Percentiles rank a stretch among this genome's conserved stretches.
Conservation (phyloP, 2,797 vertebrate species). For the Chelon auratus region DNA sequence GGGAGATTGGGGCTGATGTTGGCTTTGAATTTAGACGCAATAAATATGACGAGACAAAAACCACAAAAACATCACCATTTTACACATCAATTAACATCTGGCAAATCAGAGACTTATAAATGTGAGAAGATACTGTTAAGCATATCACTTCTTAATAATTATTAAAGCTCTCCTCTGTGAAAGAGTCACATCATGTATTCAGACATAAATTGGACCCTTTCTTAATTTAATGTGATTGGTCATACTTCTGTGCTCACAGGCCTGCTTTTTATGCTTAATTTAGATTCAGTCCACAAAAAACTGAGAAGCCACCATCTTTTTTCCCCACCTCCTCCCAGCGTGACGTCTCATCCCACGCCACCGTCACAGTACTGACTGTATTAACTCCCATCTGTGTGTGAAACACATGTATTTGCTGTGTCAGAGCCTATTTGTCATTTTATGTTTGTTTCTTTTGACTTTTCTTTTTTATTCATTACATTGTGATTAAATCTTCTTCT, state of each 20-base stretch:
- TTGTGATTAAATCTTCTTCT: conserved; percentile 42
- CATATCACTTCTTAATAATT: conserved; percentile 34
- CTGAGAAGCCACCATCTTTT: conserved; percentile 69
- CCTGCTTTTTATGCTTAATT: conserved; percentile 53
- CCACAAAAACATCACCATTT: neutral
- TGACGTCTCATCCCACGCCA: conserved; percentile 56
- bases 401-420: conserved; percentile 56
- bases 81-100: neutral
- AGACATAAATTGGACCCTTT: conserved; percentile 39
- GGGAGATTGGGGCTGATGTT: conserved; percentile 37
- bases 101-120: conserved; percentile 6
- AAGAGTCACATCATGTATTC: conserved; percentile 48
- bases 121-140: neutral
- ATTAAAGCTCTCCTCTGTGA: conserved; percentile 8
- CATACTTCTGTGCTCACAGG: conserved; percentile 46
- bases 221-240: conserved; percentile 61
- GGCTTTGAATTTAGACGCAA: conserved; percentile 24
- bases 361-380: conserved; percentile 60
- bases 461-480: conserved; percentile 33
- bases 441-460: conserved; percentile 37
- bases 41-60: too few relatives aligned
- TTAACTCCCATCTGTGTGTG: conserved; percentile 76
- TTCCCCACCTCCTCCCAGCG: conserved; percentile 52
- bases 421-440: conserved; percentile 59
- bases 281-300: conserved; percentile 35